Conservation (phyloP, 2,797 vertebrate genomes). For the Kryptolebias ocellatus region DNA sequence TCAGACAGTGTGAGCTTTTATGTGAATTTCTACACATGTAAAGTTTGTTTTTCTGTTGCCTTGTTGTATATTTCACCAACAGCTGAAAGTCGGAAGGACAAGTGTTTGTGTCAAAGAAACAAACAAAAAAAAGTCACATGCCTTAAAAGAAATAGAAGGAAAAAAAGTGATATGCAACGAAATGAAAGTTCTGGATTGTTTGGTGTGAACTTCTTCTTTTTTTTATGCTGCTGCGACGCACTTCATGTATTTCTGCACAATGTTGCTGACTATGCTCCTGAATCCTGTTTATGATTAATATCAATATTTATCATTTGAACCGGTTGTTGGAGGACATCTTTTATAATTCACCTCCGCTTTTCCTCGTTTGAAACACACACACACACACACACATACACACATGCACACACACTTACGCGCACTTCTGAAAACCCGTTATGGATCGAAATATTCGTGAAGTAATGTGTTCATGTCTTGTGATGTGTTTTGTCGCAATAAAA, state of each 20-base stretch:
- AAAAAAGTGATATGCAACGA: slow-evolving; percentile 68
- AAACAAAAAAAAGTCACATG: slow-evolving; percentile 44
- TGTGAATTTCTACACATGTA: slow-evolving; percentile 53
- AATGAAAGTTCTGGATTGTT: slow-evolving; percentile 64
- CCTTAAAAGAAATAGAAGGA: slow-evolving; percentile 67
- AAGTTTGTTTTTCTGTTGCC: slow-evolving; percentile 55
- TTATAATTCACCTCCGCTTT: slow-evolving; percentile 9
- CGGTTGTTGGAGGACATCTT: slow-evolving; percentile 19
- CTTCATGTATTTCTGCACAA: slow-evolving; percentile 69
- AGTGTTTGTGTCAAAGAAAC: slow-evolving; percentile 26
- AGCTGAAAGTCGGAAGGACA: slow-evolving; percentile 35
- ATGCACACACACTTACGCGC: slow-evolving; percentile 18
- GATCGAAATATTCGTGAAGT: slow-evolving; percentile 76
- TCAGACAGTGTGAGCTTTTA: slow-evolving; percentile 53
- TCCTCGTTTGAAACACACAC: slow-evolving; percentile 8
- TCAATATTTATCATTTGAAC: slow-evolving; percentile 5
- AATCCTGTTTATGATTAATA: slow-evolving; percentile 68
- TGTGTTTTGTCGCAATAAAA: slow-evolving; percentile 71
- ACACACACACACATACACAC: slow-evolving; percentile 10
- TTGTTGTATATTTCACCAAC: slow-evolving; percentile 61
- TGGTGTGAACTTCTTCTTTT: slow-evolving; percentile 64
- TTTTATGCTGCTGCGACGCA: slow-evolving; percentile 64
- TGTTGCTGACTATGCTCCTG: slow-evolving; percentile 62
- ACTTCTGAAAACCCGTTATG: slow-evolving; percentile 64
- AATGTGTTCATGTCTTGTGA: slow-evolving; percentile 75